Percentiles rank a stretch among this genome's conserved stretches.
These are phyloP conservation scores for Trachemys scripta DNA, from an alignment of 2,113 vertebrate species.

Conservation along the genomic window DNA sequence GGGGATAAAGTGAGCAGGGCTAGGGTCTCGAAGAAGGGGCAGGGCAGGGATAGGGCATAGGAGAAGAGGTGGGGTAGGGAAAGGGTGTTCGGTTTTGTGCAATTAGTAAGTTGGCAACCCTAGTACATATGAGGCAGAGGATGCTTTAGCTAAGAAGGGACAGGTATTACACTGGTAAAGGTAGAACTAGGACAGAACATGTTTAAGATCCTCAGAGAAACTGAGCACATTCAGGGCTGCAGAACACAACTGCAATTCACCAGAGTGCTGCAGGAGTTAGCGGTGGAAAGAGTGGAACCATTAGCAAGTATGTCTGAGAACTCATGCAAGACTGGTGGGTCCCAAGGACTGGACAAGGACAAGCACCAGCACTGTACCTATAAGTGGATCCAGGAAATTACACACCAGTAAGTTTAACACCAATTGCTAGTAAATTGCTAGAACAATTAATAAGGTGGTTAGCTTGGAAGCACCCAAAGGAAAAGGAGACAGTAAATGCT, in stretches of 20 bases:
- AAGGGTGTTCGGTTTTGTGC: no score
- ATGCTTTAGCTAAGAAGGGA: neutral
- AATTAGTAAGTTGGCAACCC: no score
- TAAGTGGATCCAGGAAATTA: neutral
- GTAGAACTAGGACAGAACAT: rapidly evolving
- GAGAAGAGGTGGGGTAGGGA: no score
- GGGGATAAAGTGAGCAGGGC: no score
- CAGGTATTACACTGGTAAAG: neutral
- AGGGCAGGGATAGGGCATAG: no score
- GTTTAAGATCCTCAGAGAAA: neutral
- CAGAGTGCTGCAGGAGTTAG: neutral
- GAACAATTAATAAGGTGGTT: neutral
- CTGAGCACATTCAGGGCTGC: neutral
- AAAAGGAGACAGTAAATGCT: neutral
- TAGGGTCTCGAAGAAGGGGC: no score
- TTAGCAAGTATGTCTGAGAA: neutral
- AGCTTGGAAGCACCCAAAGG: conserved; percentile 46
- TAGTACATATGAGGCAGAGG: neutral
- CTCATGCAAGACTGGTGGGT: neutral
- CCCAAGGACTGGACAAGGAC: conserved; percentile 26
- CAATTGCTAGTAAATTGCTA: neutral
- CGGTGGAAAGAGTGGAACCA: neutral
- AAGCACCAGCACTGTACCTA: neutral
- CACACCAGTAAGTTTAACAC: neutral
- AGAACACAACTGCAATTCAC: conserved; percentile 13